Percentiles rank a stretch among this genome's conserved stretches.
Conservation (phyloP, 2,113 vertebrate species). For the Calcarius ornatus region DNA sequence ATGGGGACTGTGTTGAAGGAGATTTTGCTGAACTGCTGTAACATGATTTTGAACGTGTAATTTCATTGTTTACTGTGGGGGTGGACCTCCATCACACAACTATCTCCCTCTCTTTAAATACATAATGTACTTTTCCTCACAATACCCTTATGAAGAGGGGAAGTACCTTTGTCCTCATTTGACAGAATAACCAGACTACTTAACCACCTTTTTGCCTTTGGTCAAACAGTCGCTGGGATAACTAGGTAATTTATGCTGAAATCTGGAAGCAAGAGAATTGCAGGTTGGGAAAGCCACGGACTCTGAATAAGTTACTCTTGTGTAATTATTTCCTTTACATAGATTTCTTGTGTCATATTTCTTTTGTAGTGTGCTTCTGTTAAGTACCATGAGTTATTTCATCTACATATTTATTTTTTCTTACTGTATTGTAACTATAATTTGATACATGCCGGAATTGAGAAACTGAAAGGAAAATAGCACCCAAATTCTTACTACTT, state of each 20-base stretch:
- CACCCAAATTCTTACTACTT: neutral
- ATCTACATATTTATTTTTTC: neutral
- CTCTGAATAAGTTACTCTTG: neutral
- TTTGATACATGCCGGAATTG: neutral
- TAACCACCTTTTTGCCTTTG: neutral
- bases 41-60: neutral
- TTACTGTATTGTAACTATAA: neutral
- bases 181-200: neutral
- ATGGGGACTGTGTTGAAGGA: accelerated
- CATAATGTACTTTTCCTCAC: neutral
- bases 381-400: neutral
- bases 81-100: neutral
- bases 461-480: neutral
- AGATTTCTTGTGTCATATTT: neutral
- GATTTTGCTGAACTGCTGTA: neutral
- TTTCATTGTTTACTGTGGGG: neutral
- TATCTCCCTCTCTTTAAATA: neutral
- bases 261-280: neutral
- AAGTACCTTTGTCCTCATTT: neutral
- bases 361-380: neutral
- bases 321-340: neutral
- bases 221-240: neutral
- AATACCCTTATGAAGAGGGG: neutral
- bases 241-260: neutral
- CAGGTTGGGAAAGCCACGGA: neutral